Evolutionary conservation across 2,113 vertebrate species (phyloP).

Genomic region (Notarius lentiginosus): DNA sequence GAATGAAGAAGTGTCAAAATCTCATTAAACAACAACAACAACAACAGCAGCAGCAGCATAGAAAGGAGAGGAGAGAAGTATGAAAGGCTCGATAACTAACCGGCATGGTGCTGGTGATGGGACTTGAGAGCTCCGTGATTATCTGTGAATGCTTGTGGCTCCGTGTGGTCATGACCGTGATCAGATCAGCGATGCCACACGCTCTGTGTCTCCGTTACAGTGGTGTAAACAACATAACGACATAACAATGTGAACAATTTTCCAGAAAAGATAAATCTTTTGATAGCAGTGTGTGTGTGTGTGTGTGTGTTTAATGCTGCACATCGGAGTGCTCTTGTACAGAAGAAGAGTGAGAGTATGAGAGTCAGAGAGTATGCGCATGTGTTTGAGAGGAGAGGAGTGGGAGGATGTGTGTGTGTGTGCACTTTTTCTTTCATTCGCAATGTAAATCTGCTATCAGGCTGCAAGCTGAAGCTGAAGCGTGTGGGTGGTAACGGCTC

Average conservation of each 20-base stretch:
- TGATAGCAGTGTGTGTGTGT: constrained; percentile 22
- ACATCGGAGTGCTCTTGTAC: neutral
- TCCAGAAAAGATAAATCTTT: constrained; percentile 7
- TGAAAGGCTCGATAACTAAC: neutral
- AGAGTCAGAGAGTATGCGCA: constrained; percentile 31
- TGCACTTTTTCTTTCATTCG: constrained; percentile 63
- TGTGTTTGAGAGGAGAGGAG: constrained; percentile 32
- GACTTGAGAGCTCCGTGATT: neutral
- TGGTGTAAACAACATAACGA: neutral
- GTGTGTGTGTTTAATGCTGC: constrained; percentile 8
- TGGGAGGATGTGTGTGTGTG: neutral
- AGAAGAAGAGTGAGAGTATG: constrained; percentile 35
- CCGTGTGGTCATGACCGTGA: neutral
- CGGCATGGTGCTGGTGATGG: neutral
- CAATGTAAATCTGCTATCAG: constrained; percentile 76
- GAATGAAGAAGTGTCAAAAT: constrained; percentile 29
- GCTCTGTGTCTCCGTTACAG: neutral
- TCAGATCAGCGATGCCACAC: neutral
- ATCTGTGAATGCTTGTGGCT: neutral
- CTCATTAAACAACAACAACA: neutral
- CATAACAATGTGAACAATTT: neutral
- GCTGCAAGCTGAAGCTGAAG: constrained; percentile 70
- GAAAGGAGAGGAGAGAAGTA: neutral
- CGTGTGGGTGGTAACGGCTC: constrained; percentile 75
- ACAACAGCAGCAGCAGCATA: neutral